Conservation (phyloP, 2,797 vertebrate genomes). For the Schizothorax lantsangensis region DNA sequence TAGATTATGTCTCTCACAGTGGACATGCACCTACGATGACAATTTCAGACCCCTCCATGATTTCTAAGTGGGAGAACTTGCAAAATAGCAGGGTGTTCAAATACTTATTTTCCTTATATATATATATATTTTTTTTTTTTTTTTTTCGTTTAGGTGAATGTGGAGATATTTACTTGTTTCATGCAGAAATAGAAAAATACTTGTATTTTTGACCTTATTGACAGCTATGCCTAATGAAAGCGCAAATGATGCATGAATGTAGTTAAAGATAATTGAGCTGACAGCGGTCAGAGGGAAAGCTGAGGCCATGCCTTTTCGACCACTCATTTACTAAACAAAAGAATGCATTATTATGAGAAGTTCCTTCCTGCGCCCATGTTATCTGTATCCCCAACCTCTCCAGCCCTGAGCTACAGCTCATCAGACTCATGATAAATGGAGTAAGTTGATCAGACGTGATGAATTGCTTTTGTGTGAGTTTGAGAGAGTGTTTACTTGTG, state of each 20-base stretch:
- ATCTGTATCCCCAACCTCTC: slow-evolving; percentile 22
- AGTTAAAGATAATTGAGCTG: slow-evolving; percentile 2
- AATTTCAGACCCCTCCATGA: no score
- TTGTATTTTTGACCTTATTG: neutral
- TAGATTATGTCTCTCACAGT: no score
- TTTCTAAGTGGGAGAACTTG: no score
- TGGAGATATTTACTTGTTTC: neutral
- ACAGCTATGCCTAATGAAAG: slow-evolving; percentile 7
- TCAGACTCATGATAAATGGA: slow-evolving; percentile 49
- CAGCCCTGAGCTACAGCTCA: slow-evolving; percentile 46
- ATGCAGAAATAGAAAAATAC: neutral
- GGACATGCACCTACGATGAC: no score
- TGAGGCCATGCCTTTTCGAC: slow-evolving; percentile 37
- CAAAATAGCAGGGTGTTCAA: no score
- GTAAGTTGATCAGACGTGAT: neutral
- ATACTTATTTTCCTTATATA: no score
- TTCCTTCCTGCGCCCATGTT: slow-evolving; percentile 37
- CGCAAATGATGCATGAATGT: neutral
- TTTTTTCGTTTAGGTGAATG: no score
- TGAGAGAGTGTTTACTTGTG: slow-evolving; percentile 14
- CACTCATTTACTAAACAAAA: slow-evolving; percentile 45
- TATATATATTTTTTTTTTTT: no score
- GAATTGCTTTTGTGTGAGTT: neutral
- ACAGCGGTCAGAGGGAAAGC: slow-evolving; percentile 20
- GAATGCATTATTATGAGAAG: slow-evolving; percentile 35